Base-by-base conservation (phyloP, 2,888 invertebrate species). In the Fabriciana adippe region DNA sequence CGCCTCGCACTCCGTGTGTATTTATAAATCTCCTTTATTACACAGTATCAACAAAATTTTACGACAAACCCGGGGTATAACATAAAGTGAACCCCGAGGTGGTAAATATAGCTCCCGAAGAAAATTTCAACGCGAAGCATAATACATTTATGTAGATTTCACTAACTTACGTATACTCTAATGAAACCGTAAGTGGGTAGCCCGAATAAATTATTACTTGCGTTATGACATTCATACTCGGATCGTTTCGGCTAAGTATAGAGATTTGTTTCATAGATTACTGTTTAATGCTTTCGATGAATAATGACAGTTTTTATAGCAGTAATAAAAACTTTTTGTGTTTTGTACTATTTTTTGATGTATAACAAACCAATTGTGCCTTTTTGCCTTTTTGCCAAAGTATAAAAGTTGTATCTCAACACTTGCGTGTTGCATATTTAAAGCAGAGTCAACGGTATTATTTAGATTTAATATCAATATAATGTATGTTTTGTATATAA, bases 121-220 rank as follows among this genome's bases (percentile, higher is more conserved):
- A 82, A 84, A 81, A 81, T 82, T 81, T 80, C 74, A 73, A 78
- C 74, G 78, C 78, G 53, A 79, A 81, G 78, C 82, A 83, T 88
- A 88, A 86, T 81, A 78, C 81, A 78, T 84, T 88, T 88, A 88
- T 88, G 86, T 81, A 87, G 79, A 87, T 86, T 86, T 81, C 80
- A 84, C 86, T 84, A 85, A 88, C 86, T 88, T 79, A 79, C 79
- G 59, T 61, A 59, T 60, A 75, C 78, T 77, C 76, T 86, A 86
- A 88, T 88, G 88, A 88, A 88, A 87, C 82, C 79, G 77, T 81
- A 81, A 87, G 85, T 80, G 81, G 79, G 81, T 77, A 76, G 75
- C 76, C 79, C 77, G 82, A 80, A 86, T 85, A 87, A 85, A 84
- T 87, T 84, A 87, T 86, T 81, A 82, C 83, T 79, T 79, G 79